Conservation (phyloP, 2,797 vertebrate species). For the Rhabdophis nuchalis region DNA sequence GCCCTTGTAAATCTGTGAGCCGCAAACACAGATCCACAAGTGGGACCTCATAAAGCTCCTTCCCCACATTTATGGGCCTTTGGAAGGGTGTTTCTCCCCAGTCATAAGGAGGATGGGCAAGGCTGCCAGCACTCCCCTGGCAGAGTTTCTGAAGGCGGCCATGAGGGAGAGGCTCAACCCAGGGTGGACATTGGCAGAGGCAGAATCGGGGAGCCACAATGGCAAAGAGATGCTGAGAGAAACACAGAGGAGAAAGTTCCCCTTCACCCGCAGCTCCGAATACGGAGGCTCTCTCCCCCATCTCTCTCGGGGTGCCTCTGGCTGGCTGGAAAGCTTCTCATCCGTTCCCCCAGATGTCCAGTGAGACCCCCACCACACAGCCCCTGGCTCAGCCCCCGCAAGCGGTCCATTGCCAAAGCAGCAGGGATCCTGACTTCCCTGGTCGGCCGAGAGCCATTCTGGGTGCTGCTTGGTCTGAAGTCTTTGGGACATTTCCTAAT, state of each 20-base stretch:
- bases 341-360: neutral
- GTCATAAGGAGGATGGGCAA: neutral
- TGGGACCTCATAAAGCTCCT: neutral
- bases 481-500: constrained; percentile 65
- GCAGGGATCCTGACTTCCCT: neutral
- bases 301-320: neutral
- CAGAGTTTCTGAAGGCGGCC: neutral
- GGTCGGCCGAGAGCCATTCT: constrained; percentile 58
- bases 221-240: neutral
- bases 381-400: too few relatives aligned
- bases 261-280: neutral
- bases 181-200: neutral
- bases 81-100: neutral
- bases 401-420: neutral
- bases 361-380: neutral
- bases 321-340: neutral
- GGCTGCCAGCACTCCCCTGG: neutral
- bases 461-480: constrained; percentile 40
- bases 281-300: neutral
- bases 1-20: neutral
- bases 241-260: neutral
- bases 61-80: neutral
- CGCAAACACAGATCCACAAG: neutral
- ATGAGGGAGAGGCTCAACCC: neutral
- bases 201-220: neutral